Percentiles rank a stretch among this genome's conserved stretches.
phyloP scores from a whole-genome alignment of 2,113 vertebrate genomes.

The Blennius ocellaris region DNA sequence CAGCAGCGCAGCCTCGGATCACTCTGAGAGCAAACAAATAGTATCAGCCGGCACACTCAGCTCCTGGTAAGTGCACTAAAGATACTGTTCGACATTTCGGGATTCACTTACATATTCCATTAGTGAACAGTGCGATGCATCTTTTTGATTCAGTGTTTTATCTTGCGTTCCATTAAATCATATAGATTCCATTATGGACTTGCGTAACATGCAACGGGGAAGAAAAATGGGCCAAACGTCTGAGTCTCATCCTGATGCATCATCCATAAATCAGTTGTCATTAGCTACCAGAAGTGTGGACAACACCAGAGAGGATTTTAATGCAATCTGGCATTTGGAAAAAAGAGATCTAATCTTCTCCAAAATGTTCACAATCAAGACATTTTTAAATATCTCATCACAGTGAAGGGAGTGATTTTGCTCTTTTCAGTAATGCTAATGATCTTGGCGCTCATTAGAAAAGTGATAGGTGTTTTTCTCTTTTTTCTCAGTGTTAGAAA shows the following conservation, averaged over 20 bases:
- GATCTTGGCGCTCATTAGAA: conserved; percentile 74
- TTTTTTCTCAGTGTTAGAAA: conserved; percentile 18
- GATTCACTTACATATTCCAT: conserved; percentile 79
- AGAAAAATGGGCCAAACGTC: conserved; percentile 43
- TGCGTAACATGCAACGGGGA: conserved; percentile 37
- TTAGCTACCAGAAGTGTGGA: conserved; percentile 53
- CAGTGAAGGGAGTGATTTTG: conserved; percentile 72
- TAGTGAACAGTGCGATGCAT: conserved; percentile 63
- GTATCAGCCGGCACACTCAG: conserved; percentile 68
- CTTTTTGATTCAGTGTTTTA: conserved; percentile 74
- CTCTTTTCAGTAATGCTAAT: conserved; percentile 79
- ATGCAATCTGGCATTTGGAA: conserved; percentile 67
- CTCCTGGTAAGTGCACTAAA: conserved; percentile 73
- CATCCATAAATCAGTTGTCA: conserved; percentile 68
- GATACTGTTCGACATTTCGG: conserved; percentile 69
- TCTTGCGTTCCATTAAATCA: conserved; percentile 66
- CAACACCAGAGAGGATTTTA: conserved; percentile 56
- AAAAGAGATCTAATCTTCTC: conserved; percentile 67
- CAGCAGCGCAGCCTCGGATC: conserved; percentile 60
- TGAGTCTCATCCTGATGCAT: conserved; percentile 61
- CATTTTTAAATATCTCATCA: conserved; percentile 76
- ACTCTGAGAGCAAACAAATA: conserved; percentile 74
- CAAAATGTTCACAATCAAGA: conserved; percentile 76
- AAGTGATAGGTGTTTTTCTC: conserved; percentile 65
- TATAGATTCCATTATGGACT: conserved; percentile 67